A percentile compares a stretch with the other conserved stretches of the same genome.
Evolutionary conservation across 1,140 invertebrate genomes (phyloP).

Genomic region (Lasaia peninsularis): DNA sequence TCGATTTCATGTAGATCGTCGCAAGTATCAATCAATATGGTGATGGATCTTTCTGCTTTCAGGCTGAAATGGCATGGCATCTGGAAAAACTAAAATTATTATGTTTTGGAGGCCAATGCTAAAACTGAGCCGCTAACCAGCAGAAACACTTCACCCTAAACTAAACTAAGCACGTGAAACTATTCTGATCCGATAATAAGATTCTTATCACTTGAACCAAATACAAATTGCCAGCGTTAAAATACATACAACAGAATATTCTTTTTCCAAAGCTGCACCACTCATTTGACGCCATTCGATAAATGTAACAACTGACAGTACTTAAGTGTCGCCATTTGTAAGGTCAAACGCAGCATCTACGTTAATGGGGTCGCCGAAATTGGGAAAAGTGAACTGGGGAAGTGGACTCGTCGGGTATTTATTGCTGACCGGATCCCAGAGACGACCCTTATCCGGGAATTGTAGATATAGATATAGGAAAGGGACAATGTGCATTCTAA

Average conservation of each 20-base stretch:
- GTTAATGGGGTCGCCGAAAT: conserved; percentile 65
- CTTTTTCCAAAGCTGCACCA: too few species aligned
- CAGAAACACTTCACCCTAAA: too few species aligned
- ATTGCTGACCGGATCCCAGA: conserved; percentile 41
- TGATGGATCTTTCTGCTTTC: too few species aligned
- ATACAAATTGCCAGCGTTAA: conserved; percentile 8
- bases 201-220: not conserved
- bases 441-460: conserved; percentile 43
- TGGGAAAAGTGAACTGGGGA: conserved; percentile 64
- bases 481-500: conserved; percentile 37
- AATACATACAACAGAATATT: too few species aligned
- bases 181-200: too few species aligned
- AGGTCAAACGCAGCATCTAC: conserved; percentile 50
- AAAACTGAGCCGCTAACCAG: too few species aligned
- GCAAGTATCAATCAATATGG: too few species aligned
- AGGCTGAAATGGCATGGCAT: too few species aligned
- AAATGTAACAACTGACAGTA: conserved; percentile 50
- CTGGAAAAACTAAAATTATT: too few species aligned
- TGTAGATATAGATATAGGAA: conserved; percentile 38
- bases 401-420: conserved; percentile 51
- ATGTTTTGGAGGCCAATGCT: too few species aligned
- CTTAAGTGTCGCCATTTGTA: conserved; percentile 43
- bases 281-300: conserved; percentile 28
- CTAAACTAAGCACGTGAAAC: too few species aligned
- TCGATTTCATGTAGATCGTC: too few species aligned